Percentiles rank a stretch among this genome's conserved stretches.
These are phyloP conservation scores for Synodontis membranacea DNA, from an alignment of 2,113 vertebrate species.

Conservation along the genomic window DNA sequence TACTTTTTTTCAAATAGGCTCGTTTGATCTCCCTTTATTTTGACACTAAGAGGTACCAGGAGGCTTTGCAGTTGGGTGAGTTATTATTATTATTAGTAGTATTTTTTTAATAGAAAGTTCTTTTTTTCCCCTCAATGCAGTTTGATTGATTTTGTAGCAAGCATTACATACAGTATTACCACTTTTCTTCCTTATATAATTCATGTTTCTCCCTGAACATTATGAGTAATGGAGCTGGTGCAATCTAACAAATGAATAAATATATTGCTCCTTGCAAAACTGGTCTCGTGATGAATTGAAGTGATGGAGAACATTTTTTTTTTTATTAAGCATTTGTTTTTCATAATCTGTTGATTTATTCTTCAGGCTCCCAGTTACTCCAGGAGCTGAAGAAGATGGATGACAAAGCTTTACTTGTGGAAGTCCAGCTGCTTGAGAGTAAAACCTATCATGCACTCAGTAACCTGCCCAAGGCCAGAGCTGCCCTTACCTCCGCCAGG, in stretches of 20 bases:
- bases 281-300: neutral
- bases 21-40: constrained; percentile 97
- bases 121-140: neutral
- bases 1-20: constrained; percentile 71
- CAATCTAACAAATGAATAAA: neutral
- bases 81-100: too few relatives aligned
- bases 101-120: neutral
- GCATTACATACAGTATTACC: neutral
- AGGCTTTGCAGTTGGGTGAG: constrained; percentile 93
- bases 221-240: neutral
- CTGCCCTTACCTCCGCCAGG: constrained; percentile 95
- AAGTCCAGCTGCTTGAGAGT: constrained; percentile 96
- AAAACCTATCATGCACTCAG: constrained; percentile 98
- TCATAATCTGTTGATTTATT: neutral
- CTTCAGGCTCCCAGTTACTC: constrained; percentile 87
- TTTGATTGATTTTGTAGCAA: neutral
- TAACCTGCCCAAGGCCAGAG: constrained; percentile 96
- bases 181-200: neutral
- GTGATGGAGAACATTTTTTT: neutral
- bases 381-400: constrained; percentile 99
- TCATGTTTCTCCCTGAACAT: neutral
- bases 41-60: constrained; percentile 96
- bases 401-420: constrained; percentile 97
- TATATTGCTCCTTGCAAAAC: neutral
- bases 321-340: neutral